Base-by-base conservation (phyloP, 2,797 vertebrate genomes). In the Gallinago stenura region DNA sequence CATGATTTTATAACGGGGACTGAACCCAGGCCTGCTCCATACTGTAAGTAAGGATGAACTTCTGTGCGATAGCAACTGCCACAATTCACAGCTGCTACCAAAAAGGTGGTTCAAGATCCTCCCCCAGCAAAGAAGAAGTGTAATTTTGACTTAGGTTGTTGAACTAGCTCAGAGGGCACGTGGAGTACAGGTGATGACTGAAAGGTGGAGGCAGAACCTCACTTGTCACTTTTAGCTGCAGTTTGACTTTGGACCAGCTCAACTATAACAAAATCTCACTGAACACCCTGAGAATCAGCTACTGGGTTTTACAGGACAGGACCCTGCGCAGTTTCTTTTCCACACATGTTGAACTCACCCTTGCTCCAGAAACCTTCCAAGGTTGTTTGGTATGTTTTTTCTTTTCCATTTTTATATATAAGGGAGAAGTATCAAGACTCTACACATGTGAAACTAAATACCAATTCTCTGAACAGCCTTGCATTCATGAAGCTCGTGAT, bases 311-410 rank as follows among this genome's bases (percentile, higher is more conserved):
- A 54, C 14, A 90, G 65, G 54, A 68, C 76, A 72, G 37, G 56
- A 62, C 48, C 78, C 70, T 35, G 33, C 0, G 0, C 5, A 61
- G 31, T 37, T 80, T 85, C 45, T 72, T 46, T 73, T 81, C 69
- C 39, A 88, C 11, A 6, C 45, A 81, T 77, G 69, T 54, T 91
- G 61, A 90, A 73, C 69, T 79, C 66, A 90, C 3, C 45, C 69
- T 88, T 78, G 76, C 33, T 75, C 85, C 72, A 90, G 50, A 88
- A 83, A 95, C 66, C 20, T 48, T 73, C 9, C 22, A 73, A 51
- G 24, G 16, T 8, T 54, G 20, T 2, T 28, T 8, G 4, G 5
- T 28, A 21, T 45, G 39, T 39, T n/a, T 22, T 60, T 26, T 22
- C 1, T 70, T 73, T 76, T 69, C 20, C 21, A 31, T 69, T 90